phyloP scores from a whole-genome alignment of 2,888 invertebrate genomes.

The Megastigmus dorsalis region DNA sequence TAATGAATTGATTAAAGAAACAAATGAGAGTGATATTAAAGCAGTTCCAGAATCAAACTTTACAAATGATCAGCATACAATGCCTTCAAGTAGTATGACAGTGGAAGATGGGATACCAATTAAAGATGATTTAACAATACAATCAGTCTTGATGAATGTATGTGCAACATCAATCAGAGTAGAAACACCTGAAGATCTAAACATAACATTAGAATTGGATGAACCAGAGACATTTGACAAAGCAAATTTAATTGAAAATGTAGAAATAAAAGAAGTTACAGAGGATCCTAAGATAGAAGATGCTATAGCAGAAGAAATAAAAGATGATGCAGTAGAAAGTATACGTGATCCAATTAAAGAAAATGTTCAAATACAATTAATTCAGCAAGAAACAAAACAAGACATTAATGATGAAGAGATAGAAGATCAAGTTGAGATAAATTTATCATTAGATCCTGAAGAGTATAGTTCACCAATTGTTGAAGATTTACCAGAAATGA shows the following conservation, averaged over 20 bases:
- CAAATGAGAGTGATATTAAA: neutral
- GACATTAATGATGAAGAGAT: conserved; percentile 24
- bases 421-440: conserved; percentile 48
- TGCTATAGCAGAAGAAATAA: conserved; percentile 1
- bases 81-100: too few relatives aligned
- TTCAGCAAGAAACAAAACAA: neutral
- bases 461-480: conserved; percentile 37
- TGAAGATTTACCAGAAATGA: conserved; percentile 9
- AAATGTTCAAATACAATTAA: conserved; percentile 4
- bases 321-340: too few relatives aligned
- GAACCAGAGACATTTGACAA: conserved; percentile 31
- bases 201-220: conserved; percentile 35
- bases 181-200: conserved; percentile 11
- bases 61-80: neutral
- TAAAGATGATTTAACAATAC: neutral
- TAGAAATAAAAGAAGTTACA: neutral
- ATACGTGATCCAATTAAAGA: neutral
- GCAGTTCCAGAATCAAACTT: neutral
- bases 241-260: neutral
- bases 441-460: conserved; percentile 56
- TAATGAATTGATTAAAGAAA: neutral
- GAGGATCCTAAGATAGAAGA: too few relatives aligned
- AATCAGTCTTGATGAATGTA: neutral
- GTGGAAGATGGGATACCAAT: neutral
- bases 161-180: neutral